Evolutionary conservation across 64 coral and sea anemone species (phyloP), one percentile per base, ranked within the genome.

Genomic region (Hydrozoanthus tunicans): DNA sequence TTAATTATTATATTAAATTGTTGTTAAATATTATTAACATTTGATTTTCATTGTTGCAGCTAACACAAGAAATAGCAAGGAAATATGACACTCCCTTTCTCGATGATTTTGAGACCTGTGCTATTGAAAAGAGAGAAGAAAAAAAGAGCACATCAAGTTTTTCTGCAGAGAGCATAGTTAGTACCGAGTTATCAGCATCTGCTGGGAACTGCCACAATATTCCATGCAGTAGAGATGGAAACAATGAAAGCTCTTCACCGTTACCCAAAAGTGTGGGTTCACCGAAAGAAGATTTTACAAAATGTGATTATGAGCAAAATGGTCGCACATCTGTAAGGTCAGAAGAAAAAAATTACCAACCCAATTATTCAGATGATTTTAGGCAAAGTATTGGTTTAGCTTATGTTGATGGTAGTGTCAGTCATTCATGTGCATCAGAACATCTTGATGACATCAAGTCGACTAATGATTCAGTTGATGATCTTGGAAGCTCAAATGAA

Each of bases 31-130:
- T 7, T 59, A 57, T 79, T 13, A 68, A 52, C 24, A 24, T 0
- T 81, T 11, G 32, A 1, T 2, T 81, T 11, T 60, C 6, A 74
- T 74, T 74, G 9, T 56, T 58, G n/a, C 26, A 88, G 84, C 84
- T 88, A 43, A 51, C 84, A 62, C 68, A 75, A 13, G 84, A 88
- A 70, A 88, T 88, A 73, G 84, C 70, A 26, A 23, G 61, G 59
- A 88, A 51, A 32, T 62, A 88, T 43, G 68, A 88, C 14, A 74
- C 56, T 14, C 9, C 69, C 24, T 57, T 88, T 9, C 51, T 72
- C 17, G 67, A 88, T 53, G 84, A 75, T 14, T 70, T 75, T 58
- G 53, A 11, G 6, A 26, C 56, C 9, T 59, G 15, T 61, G 56
- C 5, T 7, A 61, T 12, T 62, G 56, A 32, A 24, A 6, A 81